Percentiles rank a stretch among this genome's conserved stretches.
Evolutionary conservation across 2,888 invertebrate species (phyloP).

Genomic region (Phalera bucephala): DNA sequence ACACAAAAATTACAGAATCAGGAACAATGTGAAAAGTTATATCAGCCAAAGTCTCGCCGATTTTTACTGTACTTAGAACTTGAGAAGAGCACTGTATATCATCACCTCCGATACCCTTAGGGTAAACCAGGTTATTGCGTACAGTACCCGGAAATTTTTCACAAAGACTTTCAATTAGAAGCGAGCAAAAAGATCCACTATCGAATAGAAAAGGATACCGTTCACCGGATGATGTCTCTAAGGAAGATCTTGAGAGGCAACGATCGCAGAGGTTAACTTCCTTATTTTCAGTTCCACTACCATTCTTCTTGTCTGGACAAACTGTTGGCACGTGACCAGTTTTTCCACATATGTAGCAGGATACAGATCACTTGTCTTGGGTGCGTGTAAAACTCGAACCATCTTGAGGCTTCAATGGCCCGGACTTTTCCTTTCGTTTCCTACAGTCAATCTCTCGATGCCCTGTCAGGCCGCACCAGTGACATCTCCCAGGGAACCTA

Average conservation of each 20-base stretch:
- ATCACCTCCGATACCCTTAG: conserved; percentile 1
- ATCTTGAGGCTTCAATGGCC: too few relatives aligned
- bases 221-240: conserved; percentile 10
- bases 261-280: conserved; percentile 11
- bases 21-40: conserved; percentile 7
- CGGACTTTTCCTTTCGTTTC: too few relatives aligned
- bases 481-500: too few relatives aligned
- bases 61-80: background rate
- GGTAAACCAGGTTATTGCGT: background rate
- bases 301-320: conserved; percentile 6
- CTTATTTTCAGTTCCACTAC: conserved; percentile 3
- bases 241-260: background rate
- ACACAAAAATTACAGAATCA: background rate
- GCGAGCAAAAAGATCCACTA: conserved; percentile 6
- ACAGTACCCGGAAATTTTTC: background rate
- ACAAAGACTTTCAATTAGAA: background rate
- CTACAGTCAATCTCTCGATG: too few relatives aligned
- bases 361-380: too few relatives aligned
- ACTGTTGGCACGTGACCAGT: background rate
- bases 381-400: too few relatives aligned
- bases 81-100: background rate
- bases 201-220: conserved; percentile 5
- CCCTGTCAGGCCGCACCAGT: background rate
- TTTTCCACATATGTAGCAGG: background rate
- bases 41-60: background rate